These are phyloP conservation scores for Pinna nobilis DNA, from an alignment of 1,140 invertebrate genomes.

Conservation along the genomic window DNA sequence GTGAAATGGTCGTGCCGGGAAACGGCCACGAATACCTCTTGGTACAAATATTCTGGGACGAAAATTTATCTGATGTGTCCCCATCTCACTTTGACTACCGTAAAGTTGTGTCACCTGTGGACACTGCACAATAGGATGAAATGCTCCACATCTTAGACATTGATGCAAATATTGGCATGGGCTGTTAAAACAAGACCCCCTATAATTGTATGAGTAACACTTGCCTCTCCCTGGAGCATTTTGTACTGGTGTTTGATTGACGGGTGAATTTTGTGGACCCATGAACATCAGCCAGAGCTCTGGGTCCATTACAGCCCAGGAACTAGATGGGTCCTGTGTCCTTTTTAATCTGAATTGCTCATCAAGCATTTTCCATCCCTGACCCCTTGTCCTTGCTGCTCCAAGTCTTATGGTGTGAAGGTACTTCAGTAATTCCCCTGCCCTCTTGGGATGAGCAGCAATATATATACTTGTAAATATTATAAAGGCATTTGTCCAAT, in stretches of 20 bases:
- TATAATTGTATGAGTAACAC: slow-evolving; percentile 30
- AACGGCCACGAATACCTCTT: no score
- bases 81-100: background rate
- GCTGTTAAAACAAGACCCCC: background rate
- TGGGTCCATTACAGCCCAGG: slow-evolving; percentile 18
- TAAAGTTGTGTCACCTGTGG: background rate
- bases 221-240: background rate
- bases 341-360: slow-evolving; percentile 25
- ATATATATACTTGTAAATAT: slow-evolving; percentile 22
- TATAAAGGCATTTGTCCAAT: slow-evolving; percentile 36
- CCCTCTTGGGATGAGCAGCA: slow-evolving; percentile 4
- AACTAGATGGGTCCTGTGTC: background rate
- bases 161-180: slow-evolving; percentile 11
- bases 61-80: no score
- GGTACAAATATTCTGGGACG: no score
- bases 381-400: background rate
- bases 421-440: slow-evolving; percentile 11
- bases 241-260: background rate
- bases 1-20: background rate
- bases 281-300: slow-evolving; percentile 34
- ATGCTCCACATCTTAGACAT: slow-evolving; percentile 6
- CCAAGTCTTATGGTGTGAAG: slow-evolving; percentile 16
- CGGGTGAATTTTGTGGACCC: background rate
- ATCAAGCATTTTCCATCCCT: slow-evolving; percentile 27
- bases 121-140: background rate